Evolutionary conservation across 2,113 vertebrate genomes (phyloP).

Genomic region (Heptranchias perlo): DNA sequence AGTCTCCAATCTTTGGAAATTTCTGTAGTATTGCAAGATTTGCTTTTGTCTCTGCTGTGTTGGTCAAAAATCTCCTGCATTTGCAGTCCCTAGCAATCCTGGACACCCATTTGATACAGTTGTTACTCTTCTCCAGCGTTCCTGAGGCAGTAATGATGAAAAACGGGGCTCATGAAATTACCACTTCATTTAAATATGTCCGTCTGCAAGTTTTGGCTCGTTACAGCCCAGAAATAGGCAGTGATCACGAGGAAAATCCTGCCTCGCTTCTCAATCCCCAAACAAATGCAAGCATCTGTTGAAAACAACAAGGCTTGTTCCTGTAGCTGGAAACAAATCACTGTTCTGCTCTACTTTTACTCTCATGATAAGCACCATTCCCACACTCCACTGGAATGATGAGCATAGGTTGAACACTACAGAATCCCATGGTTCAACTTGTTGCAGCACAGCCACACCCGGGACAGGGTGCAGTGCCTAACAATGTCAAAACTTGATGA

Average conservation of each 20-base stretch:
- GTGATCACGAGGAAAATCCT: neutral
- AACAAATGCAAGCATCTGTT: neutral
- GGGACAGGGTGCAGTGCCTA: neutral
- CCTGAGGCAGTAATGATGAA: neutral
- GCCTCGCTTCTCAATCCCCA: neutral
- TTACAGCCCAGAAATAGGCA: no score
- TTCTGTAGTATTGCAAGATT: neutral
- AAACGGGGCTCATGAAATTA: neutral
- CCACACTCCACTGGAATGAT: neutral
- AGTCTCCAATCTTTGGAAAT: neutral
- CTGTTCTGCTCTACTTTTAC: neutral
- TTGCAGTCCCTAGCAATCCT: no score
- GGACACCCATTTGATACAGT: neutral
- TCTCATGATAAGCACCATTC: neutral
- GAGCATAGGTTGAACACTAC: neutral
- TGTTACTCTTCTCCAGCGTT: neutral
- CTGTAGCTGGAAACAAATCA: neutral
- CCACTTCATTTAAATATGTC: no score
- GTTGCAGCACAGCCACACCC: neutral
- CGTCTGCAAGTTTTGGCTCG: no score
- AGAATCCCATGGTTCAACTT: neutral
- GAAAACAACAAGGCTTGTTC: neutral
- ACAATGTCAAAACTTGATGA: neutral
- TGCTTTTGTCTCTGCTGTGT: neutral
- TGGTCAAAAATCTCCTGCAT: neutral